Evolutionary conservation across 2,888 invertebrate genomes (phyloP).

Genomic region (Helicoverpa assulta): DNA sequence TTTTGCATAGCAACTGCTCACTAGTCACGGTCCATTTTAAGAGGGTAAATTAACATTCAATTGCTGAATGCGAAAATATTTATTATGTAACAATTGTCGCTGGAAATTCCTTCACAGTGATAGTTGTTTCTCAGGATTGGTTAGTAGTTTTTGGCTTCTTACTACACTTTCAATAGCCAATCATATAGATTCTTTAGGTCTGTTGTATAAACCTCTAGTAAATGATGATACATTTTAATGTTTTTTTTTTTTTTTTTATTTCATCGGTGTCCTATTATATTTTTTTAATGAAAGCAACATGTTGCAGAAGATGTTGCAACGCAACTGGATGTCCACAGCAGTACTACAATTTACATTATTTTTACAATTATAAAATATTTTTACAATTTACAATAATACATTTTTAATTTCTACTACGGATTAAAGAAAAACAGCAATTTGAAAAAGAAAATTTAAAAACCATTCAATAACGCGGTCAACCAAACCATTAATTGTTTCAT

Average conservation of each 20-base stretch:
- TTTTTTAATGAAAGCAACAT: too few relatives aligned
- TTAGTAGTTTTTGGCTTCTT: conserved; percentile 50
- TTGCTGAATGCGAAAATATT: conserved; percentile 65
- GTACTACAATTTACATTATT: too few relatives aligned
- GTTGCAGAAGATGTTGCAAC: too few relatives aligned
- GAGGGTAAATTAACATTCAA: conserved; percentile 72
- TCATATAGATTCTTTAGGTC: too few relatives aligned
- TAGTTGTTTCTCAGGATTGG: conserved; percentile 52
- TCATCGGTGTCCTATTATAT: too few relatives aligned
- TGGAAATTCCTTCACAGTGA: conserved; percentile 69
- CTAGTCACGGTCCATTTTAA: conserved; percentile 56
- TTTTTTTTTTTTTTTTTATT: too few relatives aligned
- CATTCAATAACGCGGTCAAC: conserved; percentile 33
- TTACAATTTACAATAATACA: too few relatives aligned
- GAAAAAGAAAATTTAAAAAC: conserved; percentile 3
- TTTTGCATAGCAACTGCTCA: conserved; percentile 59
- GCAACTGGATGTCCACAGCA: too few relatives aligned
- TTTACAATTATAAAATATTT: too few relatives aligned
- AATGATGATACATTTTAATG: too few relatives aligned
- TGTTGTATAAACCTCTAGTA: too few relatives aligned
- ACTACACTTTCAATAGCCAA: neutral
- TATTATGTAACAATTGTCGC: conserved; percentile 62
- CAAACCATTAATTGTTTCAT: conserved; percentile 37
- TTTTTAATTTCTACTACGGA: neutral
- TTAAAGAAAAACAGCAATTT: neutral